A percentile compares a stretch with the other conserved stretches of the same genome.
These are phyloP conservation scores for Catajapyx aquilonaris DNA, from an alignment of 1,140 invertebrate species.

Conservation along the genomic window DNA sequence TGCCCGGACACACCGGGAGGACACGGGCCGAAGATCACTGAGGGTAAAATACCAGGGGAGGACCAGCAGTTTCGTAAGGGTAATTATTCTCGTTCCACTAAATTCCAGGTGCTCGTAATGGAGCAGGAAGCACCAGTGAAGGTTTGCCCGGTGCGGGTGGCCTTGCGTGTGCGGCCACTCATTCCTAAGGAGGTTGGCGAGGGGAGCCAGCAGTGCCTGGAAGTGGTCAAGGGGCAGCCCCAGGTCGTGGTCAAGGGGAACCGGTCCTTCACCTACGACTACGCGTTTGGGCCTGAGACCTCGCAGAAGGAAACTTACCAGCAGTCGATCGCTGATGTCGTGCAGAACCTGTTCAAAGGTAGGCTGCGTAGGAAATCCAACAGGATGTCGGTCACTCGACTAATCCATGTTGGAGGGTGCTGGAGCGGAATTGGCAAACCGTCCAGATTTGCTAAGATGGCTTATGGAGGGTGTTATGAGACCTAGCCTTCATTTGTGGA, in stretches of 20 bases:
- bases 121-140: too few species aligned
- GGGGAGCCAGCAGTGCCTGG: slow-evolving; percentile 42
- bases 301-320: slow-evolving; percentile 56
- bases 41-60: too few species aligned
- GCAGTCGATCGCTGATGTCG: slow-evolving; percentile 44
- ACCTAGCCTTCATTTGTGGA: too few species aligned
- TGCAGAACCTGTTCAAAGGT: slow-evolving; percentile 63
- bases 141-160: slow-evolving; percentile 48
- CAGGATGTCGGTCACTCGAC: not conserved
- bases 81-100: too few species aligned
- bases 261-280: slow-evolving; percentile 71
- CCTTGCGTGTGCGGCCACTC: slow-evolving; percentile 56
- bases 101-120: too few species aligned
- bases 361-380: slow-evolving; percentile 9
- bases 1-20: too few species aligned
- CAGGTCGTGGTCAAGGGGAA: slow-evolving; percentile 47
- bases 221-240: slow-evolving; percentile 31
- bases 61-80: too few species aligned
- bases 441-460: too few species aligned
- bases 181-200: slow-evolving; percentile 41
- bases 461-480: too few species aligned
- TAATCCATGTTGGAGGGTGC: too few species aligned
- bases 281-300: slow-evolving; percentile 48
- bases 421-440: too few species aligned
- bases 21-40: too few species aligned